Evolutionary conservation across 2,113 vertebrate species (phyloP), one percentile per base, ranked within the genome.

Genomic region (Petromus typicus): DNA sequence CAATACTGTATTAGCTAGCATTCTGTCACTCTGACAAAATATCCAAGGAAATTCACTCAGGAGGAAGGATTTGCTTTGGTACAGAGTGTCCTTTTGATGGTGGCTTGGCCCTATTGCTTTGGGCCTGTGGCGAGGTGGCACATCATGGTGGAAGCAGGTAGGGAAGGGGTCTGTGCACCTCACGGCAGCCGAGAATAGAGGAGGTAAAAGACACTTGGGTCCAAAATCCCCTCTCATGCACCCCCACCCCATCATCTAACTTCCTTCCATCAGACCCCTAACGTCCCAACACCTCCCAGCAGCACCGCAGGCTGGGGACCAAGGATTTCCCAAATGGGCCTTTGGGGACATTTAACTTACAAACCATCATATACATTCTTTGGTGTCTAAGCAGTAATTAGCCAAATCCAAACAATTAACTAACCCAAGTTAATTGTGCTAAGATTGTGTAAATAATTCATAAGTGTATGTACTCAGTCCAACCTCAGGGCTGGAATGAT

Each of bases 391-490:
- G 61, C 63, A 78, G 54, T 16, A 78, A 78, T 78, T 78, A 54
- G 30, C 48, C 17, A 34, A 20, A 78, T 43, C 57, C 23, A 91
- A 96, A 89, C n/a, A 73, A 89, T 69, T 25, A 86, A 73, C n/a
- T 80, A 86, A 81, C 34, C 37, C 63, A 94, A 86, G 81, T 90
- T n/a, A 91, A 93, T 91, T 87, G 66, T 84, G n/a, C n/a, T 20
- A 91, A 93, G 79, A 85, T 2, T 43, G 2, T 12, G 2, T 37
- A 66, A 87, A 59, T 63, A 71, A 87, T 83, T 71, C 88, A 57
- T 16, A 23, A 51, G 14, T n/a, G 61, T 25, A 93, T 32, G 27
- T 18, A 51, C 0, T 57, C 22, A 90, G 63, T 51, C 90, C 81
- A 78, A 23, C 10, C 30, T 57, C 48, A 83, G 69, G 69, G 57